Evolutionary conservation across 2,888 invertebrate species (phyloP).

Genomic region (Calliscelio sp.): DNA sequence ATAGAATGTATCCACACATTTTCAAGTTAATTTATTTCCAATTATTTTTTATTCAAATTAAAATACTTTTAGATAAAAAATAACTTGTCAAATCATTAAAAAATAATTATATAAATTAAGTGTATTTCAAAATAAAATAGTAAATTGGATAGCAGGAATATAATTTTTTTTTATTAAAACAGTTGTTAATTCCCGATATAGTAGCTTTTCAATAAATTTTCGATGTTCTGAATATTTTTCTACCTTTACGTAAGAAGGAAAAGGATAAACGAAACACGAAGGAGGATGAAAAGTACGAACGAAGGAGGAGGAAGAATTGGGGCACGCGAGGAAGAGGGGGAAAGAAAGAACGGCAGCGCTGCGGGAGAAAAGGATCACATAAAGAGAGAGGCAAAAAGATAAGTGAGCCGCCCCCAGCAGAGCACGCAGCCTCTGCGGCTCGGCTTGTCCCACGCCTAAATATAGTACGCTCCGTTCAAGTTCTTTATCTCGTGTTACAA

Average conservation of each 20-base stretch:
- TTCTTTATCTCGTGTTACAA: conserved; percentile 77
- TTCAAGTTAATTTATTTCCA: no score
- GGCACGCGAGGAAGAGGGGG: conserved; percentile 53
- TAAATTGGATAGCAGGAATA: no score
- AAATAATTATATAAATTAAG: no score
- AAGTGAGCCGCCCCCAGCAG: conserved; percentile 85
- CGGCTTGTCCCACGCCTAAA: conserved; percentile 81
- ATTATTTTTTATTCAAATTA: no score
- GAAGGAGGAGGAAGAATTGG: conserved; percentile 29
- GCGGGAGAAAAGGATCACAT: conserved; percentile 72
- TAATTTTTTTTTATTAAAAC: no score
- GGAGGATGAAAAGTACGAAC: conserved; percentile 40
- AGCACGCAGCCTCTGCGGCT: conserved; percentile 82
- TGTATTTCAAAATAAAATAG: no score
- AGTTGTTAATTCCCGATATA: no score
- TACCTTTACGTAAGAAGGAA: background rate
- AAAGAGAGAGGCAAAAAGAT: conserved; percentile 77
- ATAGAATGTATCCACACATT: no score
- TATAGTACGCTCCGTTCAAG: conserved; percentile 80
- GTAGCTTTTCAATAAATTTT: no score
- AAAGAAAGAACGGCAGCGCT: conserved; percentile 58
- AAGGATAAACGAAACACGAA: conserved; percentile 17
- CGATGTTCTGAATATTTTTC: background rate
- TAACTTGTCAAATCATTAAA: no score
- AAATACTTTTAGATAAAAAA: no score